Percentiles rank a stretch among this genome's conserved stretches.
phyloP scores from a whole-genome alignment of 1,140 invertebrate species.

The Papilio polytes region DNA sequence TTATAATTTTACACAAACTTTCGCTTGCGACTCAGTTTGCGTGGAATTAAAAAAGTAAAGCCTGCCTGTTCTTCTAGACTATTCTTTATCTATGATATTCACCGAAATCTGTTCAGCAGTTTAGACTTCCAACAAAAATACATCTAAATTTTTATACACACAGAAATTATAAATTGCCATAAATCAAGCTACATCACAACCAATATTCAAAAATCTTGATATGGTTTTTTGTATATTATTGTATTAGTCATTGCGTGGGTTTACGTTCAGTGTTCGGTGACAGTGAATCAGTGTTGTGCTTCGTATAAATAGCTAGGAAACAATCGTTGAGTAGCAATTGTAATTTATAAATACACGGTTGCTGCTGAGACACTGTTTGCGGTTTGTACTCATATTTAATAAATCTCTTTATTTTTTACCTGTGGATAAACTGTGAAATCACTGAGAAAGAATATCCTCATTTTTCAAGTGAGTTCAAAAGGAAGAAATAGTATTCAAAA shows the following conservation, averaged over 20 bases:
- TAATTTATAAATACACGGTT: background rate
- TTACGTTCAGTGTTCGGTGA: conserved; percentile 32
- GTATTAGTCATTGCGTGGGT: conserved; percentile 14
- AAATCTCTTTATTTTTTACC: background rate
- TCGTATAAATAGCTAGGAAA: conserved; percentile 46
- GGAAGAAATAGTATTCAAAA: too few species aligned
- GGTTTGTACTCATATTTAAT: background rate
- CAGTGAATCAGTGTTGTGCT: conserved; percentile 48
- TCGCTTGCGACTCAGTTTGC: too few species aligned
- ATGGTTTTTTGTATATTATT: background rate
- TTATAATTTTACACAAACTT: background rate
- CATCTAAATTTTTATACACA: too few species aligned
- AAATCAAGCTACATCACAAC: background rate
- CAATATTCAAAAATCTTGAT: background rate
- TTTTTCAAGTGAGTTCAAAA: too few species aligned
- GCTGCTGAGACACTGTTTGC: background rate
- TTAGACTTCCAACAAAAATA: too few species aligned
- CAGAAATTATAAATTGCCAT: too few species aligned
- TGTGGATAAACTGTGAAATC: background rate
- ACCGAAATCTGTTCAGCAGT: too few species aligned
- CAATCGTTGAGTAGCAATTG: conserved; percentile 42
- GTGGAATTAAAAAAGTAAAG: too few species aligned
- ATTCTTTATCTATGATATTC: too few species aligned
- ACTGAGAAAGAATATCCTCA: too few species aligned
- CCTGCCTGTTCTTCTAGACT: too few species aligned